phyloP scores from a whole-genome alignment of 37 sponge, comb jelly and placozoan species.

The Diacarnus erythraeanus region DNA sequence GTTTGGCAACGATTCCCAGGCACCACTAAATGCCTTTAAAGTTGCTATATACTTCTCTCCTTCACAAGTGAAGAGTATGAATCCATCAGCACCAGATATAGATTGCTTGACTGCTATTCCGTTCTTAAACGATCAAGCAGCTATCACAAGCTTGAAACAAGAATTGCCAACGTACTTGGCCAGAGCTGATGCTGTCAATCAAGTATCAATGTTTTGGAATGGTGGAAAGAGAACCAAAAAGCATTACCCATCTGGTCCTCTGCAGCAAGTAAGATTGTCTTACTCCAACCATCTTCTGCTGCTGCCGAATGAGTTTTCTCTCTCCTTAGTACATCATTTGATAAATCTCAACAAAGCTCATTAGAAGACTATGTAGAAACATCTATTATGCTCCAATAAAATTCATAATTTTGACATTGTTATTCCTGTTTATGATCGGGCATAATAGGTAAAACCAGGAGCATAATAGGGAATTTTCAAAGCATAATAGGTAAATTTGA shows the following conservation, averaged over 20 bases:
- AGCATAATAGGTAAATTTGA: no score
- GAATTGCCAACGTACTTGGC: slow-evolving; percentile 21
- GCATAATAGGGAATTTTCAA: no score
- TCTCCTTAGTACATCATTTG: no score
- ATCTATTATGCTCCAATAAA: no score
- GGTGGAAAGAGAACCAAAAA: slow-evolving; percentile 21
- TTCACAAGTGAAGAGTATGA: background rate
- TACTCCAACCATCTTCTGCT: no score
- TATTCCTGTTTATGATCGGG: no score
- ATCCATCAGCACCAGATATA: background rate
- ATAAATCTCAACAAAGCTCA: no score
- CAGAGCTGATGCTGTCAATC: background rate
- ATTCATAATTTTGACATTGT: no score
- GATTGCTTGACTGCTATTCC: slow-evolving; percentile 14
- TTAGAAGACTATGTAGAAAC: no score
- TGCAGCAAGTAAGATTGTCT: slow-evolving; percentile 1
- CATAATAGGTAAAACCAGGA: no score
- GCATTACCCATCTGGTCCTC: slow-evolving; percentile 11
- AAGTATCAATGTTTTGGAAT: background rate
- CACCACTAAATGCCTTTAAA: slow-evolving; percentile 33
- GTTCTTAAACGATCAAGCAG: background rate
- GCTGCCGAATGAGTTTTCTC: no score
- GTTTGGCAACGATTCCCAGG: slow-evolving; percentile 6
- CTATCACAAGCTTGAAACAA: background rate
- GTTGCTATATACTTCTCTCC: slow-evolving; percentile 31